Conservation (phyloP, 2,888 invertebrate genomes). For the Acanthococcus lagerstroemiae region DNA sequence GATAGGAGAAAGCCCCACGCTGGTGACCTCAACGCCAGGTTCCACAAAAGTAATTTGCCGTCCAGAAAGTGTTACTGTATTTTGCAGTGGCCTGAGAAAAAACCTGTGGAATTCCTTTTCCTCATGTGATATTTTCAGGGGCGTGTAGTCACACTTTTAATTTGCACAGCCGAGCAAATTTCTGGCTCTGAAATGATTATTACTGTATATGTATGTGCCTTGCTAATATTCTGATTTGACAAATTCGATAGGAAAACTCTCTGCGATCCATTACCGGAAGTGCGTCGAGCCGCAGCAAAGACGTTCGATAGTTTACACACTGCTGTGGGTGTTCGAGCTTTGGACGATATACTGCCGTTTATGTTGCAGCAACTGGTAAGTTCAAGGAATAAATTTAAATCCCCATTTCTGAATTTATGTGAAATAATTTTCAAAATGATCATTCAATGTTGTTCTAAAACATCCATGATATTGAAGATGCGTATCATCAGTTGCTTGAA, state of each 20-base stretch:
- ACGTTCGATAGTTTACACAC: constrained; percentile 94
- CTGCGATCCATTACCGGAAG: constrained; percentile 86
- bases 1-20: too few species aligned
- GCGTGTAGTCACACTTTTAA: too few species aligned
- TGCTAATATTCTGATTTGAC: neutral
- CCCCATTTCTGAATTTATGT: too few species aligned
- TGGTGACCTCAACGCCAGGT: too few species aligned
- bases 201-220: neutral
- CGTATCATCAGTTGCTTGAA: too few species aligned
- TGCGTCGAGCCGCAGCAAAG: constrained; percentile 86
- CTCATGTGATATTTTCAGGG: neutral
- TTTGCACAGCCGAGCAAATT: neutral
- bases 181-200: neutral
- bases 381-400: too few species aligned
- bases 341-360: constrained; percentile 92
- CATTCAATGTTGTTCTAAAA: too few species aligned
- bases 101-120: neutral
- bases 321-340: constrained; percentile 82
- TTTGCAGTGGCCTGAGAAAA: too few species aligned
- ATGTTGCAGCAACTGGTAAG: constrained; percentile 67
- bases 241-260: constrained; percentile 27
- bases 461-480: too few species aligned
- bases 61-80: too few species aligned
- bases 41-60: too few species aligned
- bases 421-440: too few species aligned